Base-by-base conservation (phyloP, 2,797 vertebrate species). In the Scomberomorus guttatus region DNA sequence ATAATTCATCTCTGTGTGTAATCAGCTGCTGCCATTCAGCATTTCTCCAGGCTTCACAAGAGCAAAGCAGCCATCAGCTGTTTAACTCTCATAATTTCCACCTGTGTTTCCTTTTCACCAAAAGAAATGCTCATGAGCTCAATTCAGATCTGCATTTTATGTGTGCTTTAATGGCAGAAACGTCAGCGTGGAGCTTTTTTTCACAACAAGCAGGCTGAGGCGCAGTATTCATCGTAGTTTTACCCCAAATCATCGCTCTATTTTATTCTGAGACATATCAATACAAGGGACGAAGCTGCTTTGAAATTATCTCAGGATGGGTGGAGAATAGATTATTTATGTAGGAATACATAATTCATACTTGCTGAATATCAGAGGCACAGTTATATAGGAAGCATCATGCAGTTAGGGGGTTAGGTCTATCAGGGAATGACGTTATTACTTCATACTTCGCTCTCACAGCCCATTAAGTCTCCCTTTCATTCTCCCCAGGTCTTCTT, bases 401-500 rank as follows among this genome's bases (percentile, higher is more conserved):
- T 77, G 79, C 79, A 85, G 84, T 86, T 79, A 56, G 48, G 68
- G 50, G 77, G 72, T 72, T 70, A 68, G 77, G 77, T 86, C 86
- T 87, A 79, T 89, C 71, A 87, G 75, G 66, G 66, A 86, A 86
- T 73, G 39, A 86, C 80, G 87, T 87, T 90, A 86, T 89, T 90
- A 85, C 84, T 90, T 87, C 73, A 87, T 85, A 75, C 79, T 80
- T 87, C 71, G 74, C 87, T 84, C 82, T 91, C 89, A 91, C 84
- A 89, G 70, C 80, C 81, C 81, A 92, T 93, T 88, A 87, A 78
- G 44, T 75, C 73, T 82, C 67, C 18, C 74, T 81, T 87, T 86
- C 69, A 76, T 87, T 80, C 79, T 75, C 77, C 52, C 11, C 64
- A 32, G 78, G 79, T 73, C 51, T 74, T 87, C 12, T 80, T 87